Conservation (phyloP, 1,140 invertebrate species). For the Helicoverpa zea region DNA sequence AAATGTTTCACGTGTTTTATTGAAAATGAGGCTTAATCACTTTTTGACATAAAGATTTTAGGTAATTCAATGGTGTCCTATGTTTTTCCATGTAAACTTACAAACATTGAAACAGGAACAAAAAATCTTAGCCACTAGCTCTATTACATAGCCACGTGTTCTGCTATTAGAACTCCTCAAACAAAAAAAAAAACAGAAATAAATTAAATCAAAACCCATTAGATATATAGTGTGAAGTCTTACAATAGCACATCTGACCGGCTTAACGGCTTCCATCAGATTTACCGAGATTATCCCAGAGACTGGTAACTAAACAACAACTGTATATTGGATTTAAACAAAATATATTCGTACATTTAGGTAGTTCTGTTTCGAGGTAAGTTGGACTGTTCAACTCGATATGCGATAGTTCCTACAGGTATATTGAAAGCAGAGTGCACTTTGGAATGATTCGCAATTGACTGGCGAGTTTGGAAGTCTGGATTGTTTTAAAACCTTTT, state of each 20-base stretch:
- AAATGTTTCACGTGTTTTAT: too few relatives aligned
- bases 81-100: not conserved
- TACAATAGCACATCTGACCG: slow-evolving; percentile 64
- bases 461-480: too few relatives aligned
- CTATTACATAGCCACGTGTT: too few relatives aligned
- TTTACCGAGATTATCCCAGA: slow-evolving; percentile 70
- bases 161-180: not conserved
- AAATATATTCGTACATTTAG: slow-evolving; percentile 27
- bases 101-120: not conserved
- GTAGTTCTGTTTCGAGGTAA: not conserved
- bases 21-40: too few relatives aligned
- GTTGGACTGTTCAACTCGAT: not conserved
- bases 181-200: slow-evolving; percentile 6
- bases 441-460: too few relatives aligned
- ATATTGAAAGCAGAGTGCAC: too few relatives aligned
- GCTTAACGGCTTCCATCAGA: slow-evolving; percentile 72
- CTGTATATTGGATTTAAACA: slow-evolving; percentile 59
- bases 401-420: not conserved
- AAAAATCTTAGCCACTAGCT: not conserved
- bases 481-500: too few relatives aligned
- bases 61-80: too few relatives aligned
- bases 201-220: slow-evolving; percentile 10
- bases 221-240: slow-evolving; percentile 58
- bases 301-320: slow-evolving; percentile 50
- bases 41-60: too few relatives aligned